phyloP scores from a whole-genome alignment of 2,797 vertebrate species.

The Macrochelys suwanniensis region DNA sequence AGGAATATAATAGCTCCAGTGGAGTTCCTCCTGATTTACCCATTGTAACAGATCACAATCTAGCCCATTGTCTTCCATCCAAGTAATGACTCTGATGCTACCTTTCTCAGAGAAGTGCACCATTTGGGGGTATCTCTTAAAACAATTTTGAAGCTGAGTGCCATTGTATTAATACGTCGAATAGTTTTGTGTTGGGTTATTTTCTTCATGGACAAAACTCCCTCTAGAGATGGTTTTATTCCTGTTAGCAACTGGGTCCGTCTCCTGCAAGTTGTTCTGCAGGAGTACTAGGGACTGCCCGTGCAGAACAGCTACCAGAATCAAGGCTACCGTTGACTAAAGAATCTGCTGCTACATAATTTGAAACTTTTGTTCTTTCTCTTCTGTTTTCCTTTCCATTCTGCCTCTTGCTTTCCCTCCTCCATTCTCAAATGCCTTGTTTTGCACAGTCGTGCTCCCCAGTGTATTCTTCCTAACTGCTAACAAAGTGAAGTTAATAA shows the following conservation, averaged over 20 bases:
- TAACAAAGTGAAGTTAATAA: neutral
- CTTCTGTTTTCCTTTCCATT: neutral
- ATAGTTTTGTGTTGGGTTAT: neutral
- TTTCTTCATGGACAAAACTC: neutral
- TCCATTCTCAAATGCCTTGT: neutral
- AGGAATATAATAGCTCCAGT: neutral
- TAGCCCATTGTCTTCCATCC: neutral
- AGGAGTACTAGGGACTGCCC: neutral
- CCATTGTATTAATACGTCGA: neutral
- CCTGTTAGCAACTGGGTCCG: neutral
- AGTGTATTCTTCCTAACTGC: neutral
- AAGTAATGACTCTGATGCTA: neutral
- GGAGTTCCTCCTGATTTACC: neutral
- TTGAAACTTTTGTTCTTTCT: accelerated
- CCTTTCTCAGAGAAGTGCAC: neutral
- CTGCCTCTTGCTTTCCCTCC: slow-evolving; percentile 6
- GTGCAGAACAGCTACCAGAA: neutral
- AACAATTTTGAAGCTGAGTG: neutral
- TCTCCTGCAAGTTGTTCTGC: neutral
- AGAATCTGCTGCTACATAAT: neutral
- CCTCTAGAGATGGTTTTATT: neutral
- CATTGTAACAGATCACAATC: neutral
- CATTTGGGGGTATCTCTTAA: neutral
- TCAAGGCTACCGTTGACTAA: neutral
- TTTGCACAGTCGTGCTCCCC: neutral